These are phyloP conservation scores for Rhopalosiphum padi DNA, from an alignment of 1,140 invertebrate species.

Conservation along the genomic window DNA sequence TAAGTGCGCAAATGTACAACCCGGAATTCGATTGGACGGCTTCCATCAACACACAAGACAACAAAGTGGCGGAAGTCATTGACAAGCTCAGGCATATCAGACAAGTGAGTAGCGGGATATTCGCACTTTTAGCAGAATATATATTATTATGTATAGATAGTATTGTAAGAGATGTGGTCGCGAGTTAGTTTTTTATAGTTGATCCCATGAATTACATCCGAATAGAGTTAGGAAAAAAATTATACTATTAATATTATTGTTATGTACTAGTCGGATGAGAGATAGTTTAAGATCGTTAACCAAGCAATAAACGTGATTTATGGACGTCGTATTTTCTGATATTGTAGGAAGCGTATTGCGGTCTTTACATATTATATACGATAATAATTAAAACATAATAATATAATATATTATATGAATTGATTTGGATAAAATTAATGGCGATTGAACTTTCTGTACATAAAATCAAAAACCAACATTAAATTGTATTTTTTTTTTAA, in stretches of 20 bases:
- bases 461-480: neutral
- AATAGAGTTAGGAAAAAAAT: neutral
- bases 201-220: neutral
- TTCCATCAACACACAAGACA: constrained; percentile 64
- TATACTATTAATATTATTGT: neutral
- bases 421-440: neutral
- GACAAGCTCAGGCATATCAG: constrained; percentile 73
- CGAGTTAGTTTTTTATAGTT: neutral
- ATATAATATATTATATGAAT: neutral
- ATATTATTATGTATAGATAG: neutral
- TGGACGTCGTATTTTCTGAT: neutral
- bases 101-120: constrained; percentile 66
- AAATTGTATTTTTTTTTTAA: neutral
- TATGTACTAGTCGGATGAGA: neutral
- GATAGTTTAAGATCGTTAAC: neutral
- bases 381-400: neutral
- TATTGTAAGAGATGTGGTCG: neutral
- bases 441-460: neutral
- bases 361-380: too few species aligned
- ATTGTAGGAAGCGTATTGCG: neutral
- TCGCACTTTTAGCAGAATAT: neutral
- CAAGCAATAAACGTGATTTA: neutral
- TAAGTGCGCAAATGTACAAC: constrained; percentile 72
- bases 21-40: constrained; percentile 69
- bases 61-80: constrained; percentile 69